Evolutionary conservation across 2,888 invertebrate genomes (phyloP), one percentile per base, ranked within the genome.

Genomic region (Mesopsocus fuscifrons): DNA sequence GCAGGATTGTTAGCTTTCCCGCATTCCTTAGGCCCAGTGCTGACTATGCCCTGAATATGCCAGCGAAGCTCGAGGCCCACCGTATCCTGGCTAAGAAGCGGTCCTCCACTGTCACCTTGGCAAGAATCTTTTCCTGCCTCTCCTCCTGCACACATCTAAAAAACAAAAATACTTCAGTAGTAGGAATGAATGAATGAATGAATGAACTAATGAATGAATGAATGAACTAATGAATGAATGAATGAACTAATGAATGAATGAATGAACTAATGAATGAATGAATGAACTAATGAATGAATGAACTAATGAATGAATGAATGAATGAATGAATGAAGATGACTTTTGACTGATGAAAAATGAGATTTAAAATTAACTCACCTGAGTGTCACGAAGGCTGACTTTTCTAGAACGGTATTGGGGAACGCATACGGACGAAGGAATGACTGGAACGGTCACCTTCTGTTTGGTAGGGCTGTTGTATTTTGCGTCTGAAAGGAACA

Each of bases 41-140:
- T 78, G 0, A 79, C 75, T 2, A 80, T 61, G 1, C 74, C 80
- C 2, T 50, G 31, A 13, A 47, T 41, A 35, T 35, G 34, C 17
- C 34, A 20, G 16, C 20, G 2, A 20, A 21, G 16, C 9, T 20
- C n/a, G 15, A 23, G 3, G 21, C 22, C 20, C 3, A 73, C 64
- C 1, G 55, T 54, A 49, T 61, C 59, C 34, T 58, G 57, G 49
- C 58, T 63, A 79, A 82, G 81, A 3, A 83, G 59, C 0, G 83
- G 81, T 3, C 81, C 81, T 1, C 83, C 83, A 1, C 79, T 80
- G 51, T 82, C 82, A 0, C 82, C 82, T 13, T 64, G 66, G 52
- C 83, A 84, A 0, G 81, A 74, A 53, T 83, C 83, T 52, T 74
- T 67, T 3, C 70, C 68, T 44, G 62, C 66, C 30, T 26, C 11